These are phyloP conservation scores for Philonicus albiceps DNA, from an alignment of 2,888 invertebrate species.

Conservation along the genomic window DNA sequence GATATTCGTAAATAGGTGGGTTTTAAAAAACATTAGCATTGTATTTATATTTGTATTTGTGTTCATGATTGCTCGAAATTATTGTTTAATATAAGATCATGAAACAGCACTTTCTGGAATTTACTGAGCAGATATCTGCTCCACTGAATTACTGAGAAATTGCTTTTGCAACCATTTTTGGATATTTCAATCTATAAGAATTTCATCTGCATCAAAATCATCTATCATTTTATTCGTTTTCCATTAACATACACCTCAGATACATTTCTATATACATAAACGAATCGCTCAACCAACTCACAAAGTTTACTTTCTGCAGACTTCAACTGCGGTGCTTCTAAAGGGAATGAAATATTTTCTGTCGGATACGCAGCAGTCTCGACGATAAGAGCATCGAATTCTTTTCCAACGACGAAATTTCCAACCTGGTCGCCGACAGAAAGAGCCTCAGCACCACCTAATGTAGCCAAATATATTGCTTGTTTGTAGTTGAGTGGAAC, in stretches of 20 bases:
- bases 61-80: too few species aligned
- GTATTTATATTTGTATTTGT: too few species aligned
- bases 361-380: conserved; percentile 70
- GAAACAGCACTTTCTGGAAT: too few species aligned
- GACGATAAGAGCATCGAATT: conserved; percentile 85
- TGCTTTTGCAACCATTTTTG: too few species aligned
- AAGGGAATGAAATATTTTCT: conserved; percentile 63
- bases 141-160: too few species aligned
- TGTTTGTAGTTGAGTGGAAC: conserved; percentile 74
- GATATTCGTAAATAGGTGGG: too few species aligned
- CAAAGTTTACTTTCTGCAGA: conserved; percentile 64
- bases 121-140: too few species aligned
- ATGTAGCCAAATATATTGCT: conserved; percentile 83
- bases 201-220: too few species aligned
- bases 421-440: conserved; percentile 78
- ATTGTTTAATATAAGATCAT: too few species aligned
- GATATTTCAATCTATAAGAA: too few species aligned
- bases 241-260: conserved; percentile 79
- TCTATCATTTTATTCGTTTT: conserved; percentile 63
- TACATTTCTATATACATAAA: conserved; percentile 83
- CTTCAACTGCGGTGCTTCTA: conserved; percentile 50
- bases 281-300: conserved; percentile 77
- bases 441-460: conserved; percentile 86
- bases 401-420: conserved; percentile 81
- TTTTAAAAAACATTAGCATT: too few species aligned